Percentiles rank a stretch among this genome's conserved stretches.
Conservation (phyloP, 2,113 vertebrate genomes). For the Mobula birostris region DNA sequence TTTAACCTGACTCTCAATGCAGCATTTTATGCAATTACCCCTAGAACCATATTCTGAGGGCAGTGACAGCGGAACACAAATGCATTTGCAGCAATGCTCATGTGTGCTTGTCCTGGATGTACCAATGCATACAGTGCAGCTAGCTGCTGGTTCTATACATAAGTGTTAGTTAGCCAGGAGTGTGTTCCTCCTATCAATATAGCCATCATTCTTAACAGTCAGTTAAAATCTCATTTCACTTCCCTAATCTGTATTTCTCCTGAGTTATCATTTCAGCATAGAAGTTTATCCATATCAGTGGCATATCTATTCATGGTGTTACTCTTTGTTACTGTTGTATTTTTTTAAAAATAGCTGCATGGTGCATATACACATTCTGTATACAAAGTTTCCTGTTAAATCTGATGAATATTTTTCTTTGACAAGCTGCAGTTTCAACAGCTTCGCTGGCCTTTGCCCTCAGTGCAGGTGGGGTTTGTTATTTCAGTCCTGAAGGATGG, state of each 20-base stretch:
- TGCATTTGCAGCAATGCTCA: no score
- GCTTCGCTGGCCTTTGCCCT: not conserved
- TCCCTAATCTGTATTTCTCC: not conserved
- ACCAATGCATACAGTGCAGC: no score
- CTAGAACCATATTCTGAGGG: no score
- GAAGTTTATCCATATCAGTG: not conserved
- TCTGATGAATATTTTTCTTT: not conserved
- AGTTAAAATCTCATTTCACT: not conserved
- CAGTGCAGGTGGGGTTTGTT: not conserved
- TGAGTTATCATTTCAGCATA: not conserved
- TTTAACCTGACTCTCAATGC: no score
- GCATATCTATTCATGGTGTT: not conserved
- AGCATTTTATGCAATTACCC: no score
- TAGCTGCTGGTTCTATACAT: no score
- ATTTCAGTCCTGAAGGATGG: not conserved
- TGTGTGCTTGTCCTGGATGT: no score
- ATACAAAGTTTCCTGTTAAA: not conserved
- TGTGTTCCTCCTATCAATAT: no score
- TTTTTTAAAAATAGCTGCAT: not conserved
- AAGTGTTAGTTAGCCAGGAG: no score
- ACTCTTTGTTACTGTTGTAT: not conserved
- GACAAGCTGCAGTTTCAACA: slow-evolving; percentile 8
- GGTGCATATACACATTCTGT: not conserved
- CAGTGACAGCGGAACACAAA: no score
- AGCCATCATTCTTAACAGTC: not conserved